Percentiles rank a stretch among this genome's conserved stretches.
phyloP scores from a whole-genome alignment of 2,113 vertebrate genomes.

The Bathybates hornii region DNA sequence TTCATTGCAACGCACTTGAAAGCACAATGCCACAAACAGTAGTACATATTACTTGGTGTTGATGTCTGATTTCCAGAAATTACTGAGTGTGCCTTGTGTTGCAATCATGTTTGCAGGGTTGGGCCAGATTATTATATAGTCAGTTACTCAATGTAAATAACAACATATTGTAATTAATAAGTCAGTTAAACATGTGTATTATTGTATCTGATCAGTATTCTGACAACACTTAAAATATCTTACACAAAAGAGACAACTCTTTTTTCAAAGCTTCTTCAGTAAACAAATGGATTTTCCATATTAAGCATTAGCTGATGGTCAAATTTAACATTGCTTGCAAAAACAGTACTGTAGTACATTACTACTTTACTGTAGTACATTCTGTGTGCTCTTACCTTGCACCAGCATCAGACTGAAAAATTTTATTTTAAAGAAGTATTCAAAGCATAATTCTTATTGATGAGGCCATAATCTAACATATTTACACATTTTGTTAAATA shows the following conservation, averaged over 20 bases:
- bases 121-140: neutral
- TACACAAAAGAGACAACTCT: neutral
- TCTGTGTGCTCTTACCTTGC: neutral
- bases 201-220: neutral
- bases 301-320: neutral
- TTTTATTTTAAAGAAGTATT: neutral
- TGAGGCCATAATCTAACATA: neutral
- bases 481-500: neutral
- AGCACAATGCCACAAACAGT: neutral
- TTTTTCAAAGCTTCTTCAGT: neutral
- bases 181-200: neutral
- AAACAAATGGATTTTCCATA: neutral
- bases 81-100: neutral
- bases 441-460: neutral
- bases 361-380: neutral
- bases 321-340: neutral
- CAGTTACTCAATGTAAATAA: neutral
- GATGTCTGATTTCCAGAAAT: neutral
- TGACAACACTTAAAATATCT: neutral
- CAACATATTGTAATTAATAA: neutral
- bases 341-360: neutral
- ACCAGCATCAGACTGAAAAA: neutral
- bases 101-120: neutral
- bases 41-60: neutral
- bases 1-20: neutral